These are phyloP conservation scores for Drosophila orosa DNA, from an alignment of 1,140 invertebrate genomes.

Conservation along the genomic window DNA sequence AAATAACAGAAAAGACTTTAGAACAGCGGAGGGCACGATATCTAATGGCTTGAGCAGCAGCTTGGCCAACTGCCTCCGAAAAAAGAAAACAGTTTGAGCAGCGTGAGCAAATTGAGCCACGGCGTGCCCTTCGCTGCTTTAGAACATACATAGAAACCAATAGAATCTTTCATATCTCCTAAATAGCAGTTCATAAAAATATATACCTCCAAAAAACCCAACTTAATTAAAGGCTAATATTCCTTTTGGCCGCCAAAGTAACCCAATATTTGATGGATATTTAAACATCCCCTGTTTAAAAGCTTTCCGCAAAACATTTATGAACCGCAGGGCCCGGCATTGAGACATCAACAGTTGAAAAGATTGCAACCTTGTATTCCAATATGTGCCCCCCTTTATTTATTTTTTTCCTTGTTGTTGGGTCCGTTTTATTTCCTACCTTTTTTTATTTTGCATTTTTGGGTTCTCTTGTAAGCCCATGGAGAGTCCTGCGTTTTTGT, in stretches of 20 bases:
- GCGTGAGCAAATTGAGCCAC: too few species aligned
- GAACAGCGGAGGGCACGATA: too few species aligned
- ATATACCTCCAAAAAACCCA: neutral
- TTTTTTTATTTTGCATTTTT: neutral
- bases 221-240: conserved; percentile 22
- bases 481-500: conserved; percentile 38
- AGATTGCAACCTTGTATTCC: conserved; percentile 49
- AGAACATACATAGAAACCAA: neutral
- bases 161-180: neutral
- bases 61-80: too few species aligned
- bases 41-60: too few species aligned
- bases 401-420: neutral
- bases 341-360: conserved; percentile 38
- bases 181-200: neutral
- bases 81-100: too few species aligned
- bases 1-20: too few species aligned
- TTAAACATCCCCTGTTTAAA: conserved; percentile 20
- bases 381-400: conserved; percentile 18
- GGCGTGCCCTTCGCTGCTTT: too few species aligned
- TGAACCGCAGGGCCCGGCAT: conserved; percentile 11
- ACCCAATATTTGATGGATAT: conserved; percentile 27
- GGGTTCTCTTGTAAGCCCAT: conserved; percentile 17
- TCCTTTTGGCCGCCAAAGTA: neutral
- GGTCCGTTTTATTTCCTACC: neutral
- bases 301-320: conserved; percentile 5